These are phyloP conservation scores for Sander lucioperca DNA, from an alignment of 2,113 vertebrate species.

Conservation along the genomic window DNA sequence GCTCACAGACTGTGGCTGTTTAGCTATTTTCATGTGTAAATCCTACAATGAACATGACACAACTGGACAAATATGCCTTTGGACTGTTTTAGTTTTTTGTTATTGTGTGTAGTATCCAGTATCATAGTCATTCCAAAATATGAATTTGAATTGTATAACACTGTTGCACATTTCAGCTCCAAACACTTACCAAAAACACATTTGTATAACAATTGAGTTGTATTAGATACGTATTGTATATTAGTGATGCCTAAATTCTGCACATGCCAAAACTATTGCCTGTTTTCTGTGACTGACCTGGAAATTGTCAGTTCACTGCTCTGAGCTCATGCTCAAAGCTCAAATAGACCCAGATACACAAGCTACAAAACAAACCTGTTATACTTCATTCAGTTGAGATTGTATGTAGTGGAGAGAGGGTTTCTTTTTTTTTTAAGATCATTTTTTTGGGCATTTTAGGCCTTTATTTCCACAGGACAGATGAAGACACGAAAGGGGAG, in stretches of 20 bases:
- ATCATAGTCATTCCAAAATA: constrained; percentile 8
- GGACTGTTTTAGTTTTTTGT: constrained; percentile 11
- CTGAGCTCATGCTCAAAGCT: not conserved
- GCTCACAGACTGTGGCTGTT: not conserved
- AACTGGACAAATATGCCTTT: constrained; percentile 27
- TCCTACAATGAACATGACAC: not conserved
- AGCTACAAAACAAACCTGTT: constrained; percentile 13
- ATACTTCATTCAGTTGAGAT: not conserved
- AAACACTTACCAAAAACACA: not conserved
- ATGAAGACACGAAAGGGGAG: too few species aligned
- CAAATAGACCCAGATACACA: not conserved
- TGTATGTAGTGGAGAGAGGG: constrained; percentile 1
- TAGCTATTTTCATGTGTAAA: not conserved
- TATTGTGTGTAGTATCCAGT: constrained; percentile 4
- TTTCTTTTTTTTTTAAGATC: too few species aligned
- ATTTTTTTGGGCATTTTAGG: too few species aligned
- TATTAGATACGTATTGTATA: too few species aligned
- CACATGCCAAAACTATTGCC: constrained; percentile 3
- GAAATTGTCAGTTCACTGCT: not conserved
- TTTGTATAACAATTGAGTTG: not conserved
- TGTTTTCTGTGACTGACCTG: constrained; percentile 6
- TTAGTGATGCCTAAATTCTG: not conserved
- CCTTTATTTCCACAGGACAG: too few species aligned
- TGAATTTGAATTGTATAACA: not conserved
- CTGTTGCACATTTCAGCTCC: constrained; percentile 4